Conservation (phyloP, 2,113 vertebrate species). For the Rattus rattus region DNA sequence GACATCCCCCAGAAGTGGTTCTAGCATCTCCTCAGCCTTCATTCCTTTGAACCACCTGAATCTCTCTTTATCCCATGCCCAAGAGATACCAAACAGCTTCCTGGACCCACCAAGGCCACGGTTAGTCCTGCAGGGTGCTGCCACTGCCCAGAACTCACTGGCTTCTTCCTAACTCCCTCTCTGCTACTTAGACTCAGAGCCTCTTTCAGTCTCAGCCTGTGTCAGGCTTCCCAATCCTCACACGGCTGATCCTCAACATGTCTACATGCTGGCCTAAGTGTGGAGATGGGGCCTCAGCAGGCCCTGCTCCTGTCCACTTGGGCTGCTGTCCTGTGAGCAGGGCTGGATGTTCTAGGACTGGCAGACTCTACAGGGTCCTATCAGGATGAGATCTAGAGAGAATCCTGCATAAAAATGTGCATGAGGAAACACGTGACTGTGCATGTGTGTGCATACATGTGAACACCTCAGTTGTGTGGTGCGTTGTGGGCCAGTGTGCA, state of each 20-base stretch:
- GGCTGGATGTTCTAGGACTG: background rate
- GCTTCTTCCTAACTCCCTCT: background rate
- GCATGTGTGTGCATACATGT: too few relatives aligned
- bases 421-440: too few relatives aligned
- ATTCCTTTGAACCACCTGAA: fast-evolving
- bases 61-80: background rate
- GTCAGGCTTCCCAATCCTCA: background rate
- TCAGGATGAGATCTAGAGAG: fast-evolving
- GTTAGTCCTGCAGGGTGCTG: fast-evolving
- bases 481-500: too few relatives aligned
- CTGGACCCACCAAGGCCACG: too few relatives aligned
- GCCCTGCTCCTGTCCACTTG: background rate
- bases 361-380: background rate
- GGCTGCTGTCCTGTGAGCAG: fast-evolving
- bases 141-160: background rate
- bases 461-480: background rate
- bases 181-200: fast-evolving
- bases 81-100: background rate
- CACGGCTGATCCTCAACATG: too few relatives aligned
- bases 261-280: background rate
- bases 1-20: fast-evolving
- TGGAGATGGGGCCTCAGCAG: background rate
- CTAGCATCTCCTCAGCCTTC: fast-evolving
- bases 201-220: background rate
- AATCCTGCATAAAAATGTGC: background rate